Base-by-base conservation (phyloP, 2,113 vertebrate genomes). In the Sterrhoptilus dennistouni region DNA sequence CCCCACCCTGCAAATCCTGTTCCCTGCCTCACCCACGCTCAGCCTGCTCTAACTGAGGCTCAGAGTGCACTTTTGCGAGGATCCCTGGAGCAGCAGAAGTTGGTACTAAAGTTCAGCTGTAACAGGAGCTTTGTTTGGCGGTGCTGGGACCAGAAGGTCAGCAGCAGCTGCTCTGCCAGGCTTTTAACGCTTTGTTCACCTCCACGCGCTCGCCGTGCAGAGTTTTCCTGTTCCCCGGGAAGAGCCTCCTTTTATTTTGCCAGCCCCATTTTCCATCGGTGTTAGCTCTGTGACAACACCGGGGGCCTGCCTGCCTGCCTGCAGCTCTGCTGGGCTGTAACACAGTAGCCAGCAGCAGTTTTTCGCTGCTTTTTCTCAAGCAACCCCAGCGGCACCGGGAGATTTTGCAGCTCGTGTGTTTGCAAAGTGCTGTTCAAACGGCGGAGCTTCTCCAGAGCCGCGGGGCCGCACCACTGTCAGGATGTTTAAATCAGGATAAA, bases 41-140 rank as follows among this genome's bases (percentile, higher is more conserved):
- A 52, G 42, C 12, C 12, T 0, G 0, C 2, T 36, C 33, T 53
- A 6, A 3, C 2, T 6, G 38, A 47, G 11, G 88, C 79, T 66
- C 47, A 2, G 65, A 5, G 1, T 11, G 93, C 4, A 97, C 79
- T 97, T 97, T 96, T 97, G 76, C 86, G 96, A 97, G 96, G 96
- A 97, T 97, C 96, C 96, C 96, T 96, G 88, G 76, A 49, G 95
- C 96, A 44, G 90, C 88, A 95, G 83, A 94, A 92, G 93, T 83
- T 95, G 96, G 92, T 95, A 95, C 86, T 95, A 96, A 95, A 97
- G 96, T 97, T 97, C 95, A 97, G 95, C 96, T 96, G 96, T 97
- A 97, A 97, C 96, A 96, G 95, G 96, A 97, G 95, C 96, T 97
- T 96, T 96, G 96, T 96, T 96, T 89, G 75, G 93, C 44, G 2